Evolutionary conservation across 2,888 invertebrate species (phyloP), one percentile per base, ranked within the genome.

Genomic region (Sisyra nigra): DNA sequence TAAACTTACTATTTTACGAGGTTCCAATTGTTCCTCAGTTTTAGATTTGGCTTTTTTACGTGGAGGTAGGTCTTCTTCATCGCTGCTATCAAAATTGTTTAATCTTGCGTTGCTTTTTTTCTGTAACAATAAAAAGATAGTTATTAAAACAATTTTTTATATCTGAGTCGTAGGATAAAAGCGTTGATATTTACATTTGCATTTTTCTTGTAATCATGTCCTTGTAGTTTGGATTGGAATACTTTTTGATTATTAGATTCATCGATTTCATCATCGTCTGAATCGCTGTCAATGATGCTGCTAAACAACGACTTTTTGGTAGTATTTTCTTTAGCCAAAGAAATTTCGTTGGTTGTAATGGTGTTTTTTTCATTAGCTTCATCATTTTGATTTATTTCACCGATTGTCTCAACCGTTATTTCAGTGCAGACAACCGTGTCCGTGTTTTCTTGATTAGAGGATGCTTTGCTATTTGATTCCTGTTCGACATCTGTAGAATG

Each of bases 231-330:
- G 7, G 24, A 24, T 24, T 7, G 24, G 7, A 24, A 3, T 3
- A 24, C 24, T 3, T 24, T 24, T 3, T 5, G 24, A 3, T 24
- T 3, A 24, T 35, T 35, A 11, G 14, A 35, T 35, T 13, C 17
- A 3, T 9, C 13, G n/a, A 15, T 13, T 15, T 36, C 18, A 41
- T 29, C 40, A 19, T 24, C 24, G 24, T 49, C 44, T 14, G 17
- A 18, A 36, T 47, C 44, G 37, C 36, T 44, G 30, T 37, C 37
- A 37, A 37, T 24, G 5, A 37, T 4, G 9, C 9, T n/a, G 13
- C 13, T 35, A 35, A 35, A 35, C 17, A 9, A 11, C 11, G 19
- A 18, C 24, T 38, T 19, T 11, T 5, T 18, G 2, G 6, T 38
- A 4, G n/a, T 2, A 3, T 24, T 9, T 6, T 11, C 19, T 10